These are phyloP conservation scores for Onychomys leucogaster DNA, from an alignment of 2,797 vertebrate species.

Conservation along the genomic window DNA sequence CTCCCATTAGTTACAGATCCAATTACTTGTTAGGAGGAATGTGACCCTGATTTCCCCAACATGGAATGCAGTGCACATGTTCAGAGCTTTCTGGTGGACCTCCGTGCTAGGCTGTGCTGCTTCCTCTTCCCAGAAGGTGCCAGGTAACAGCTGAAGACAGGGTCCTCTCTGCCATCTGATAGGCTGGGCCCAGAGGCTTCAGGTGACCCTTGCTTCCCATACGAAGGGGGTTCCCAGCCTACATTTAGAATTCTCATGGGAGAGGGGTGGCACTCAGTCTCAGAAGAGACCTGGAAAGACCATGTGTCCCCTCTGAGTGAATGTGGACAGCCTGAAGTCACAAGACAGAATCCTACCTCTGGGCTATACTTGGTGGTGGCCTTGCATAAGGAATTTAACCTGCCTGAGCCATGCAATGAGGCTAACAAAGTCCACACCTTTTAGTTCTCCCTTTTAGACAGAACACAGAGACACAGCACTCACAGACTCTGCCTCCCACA, in stretches of 20 bases:
- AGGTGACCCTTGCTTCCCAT: background rate
- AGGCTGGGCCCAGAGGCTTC: background rate
- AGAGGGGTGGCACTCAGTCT: background rate
- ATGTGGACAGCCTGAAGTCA: background rate
- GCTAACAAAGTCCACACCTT: background rate
- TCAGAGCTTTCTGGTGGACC: background rate
- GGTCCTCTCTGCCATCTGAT: background rate
- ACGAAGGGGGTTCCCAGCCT: background rate
- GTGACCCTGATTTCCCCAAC: constrained; percentile 51
- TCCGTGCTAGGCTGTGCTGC: background rate
- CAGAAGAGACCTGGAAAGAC: background rate
- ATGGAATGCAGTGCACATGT: background rate
- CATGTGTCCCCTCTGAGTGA: background rate
- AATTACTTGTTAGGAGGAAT: background rate
- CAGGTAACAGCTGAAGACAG: accelerated
- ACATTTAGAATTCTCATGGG: background rate
- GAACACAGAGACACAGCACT: background rate
- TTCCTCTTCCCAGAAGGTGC: background rate
- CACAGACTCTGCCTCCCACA: too few species aligned
- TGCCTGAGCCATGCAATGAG: background rate
- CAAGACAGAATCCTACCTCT: background rate
- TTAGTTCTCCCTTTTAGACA: background rate
- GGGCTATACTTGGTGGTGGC: background rate
- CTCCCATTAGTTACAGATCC: constrained; percentile 8
- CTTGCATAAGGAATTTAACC: background rate